Evolutionary conservation across 2,888 invertebrate genomes (phyloP).

Genomic region (Andrena hattorfiana): DNA sequence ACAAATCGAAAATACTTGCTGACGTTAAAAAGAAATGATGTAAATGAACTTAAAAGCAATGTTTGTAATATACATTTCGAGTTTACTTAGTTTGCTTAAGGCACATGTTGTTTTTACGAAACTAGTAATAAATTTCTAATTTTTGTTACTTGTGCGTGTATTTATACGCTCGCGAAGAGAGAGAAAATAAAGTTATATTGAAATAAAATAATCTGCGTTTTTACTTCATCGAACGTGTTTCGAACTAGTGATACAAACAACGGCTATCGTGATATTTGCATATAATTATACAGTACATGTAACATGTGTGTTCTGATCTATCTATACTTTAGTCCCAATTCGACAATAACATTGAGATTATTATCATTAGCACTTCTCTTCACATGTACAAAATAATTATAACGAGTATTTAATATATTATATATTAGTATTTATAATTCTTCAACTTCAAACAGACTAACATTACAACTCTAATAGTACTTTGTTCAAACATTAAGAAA

Average conservation of each 20-base stretch:
- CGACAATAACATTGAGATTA: constrained; percentile 4
- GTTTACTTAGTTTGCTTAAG: constrained; percentile 52
- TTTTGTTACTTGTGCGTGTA: constrained; percentile 64
- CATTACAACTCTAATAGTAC: constrained; percentile 22
- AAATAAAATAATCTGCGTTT: constrained; percentile 23
- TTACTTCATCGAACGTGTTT: background rate
- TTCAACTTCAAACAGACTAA: constrained; percentile 3
- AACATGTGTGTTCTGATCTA: constrained; percentile 23
- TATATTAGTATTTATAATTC: constrained; percentile 31
- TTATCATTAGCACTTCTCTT: constrained; percentile 7
- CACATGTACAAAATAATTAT: constrained; percentile 26
- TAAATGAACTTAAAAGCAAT: constrained; percentile 42
- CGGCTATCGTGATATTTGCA: constrained; percentile 25
- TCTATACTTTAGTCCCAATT: constrained; percentile 15
- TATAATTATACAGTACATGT: constrained; percentile 4
- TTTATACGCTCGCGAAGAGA: constrained; percentile 46
- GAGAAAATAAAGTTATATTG: constrained; percentile 22
- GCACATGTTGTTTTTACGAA: constrained; percentile 47
- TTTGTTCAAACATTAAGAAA: constrained; percentile 21
- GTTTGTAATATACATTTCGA: constrained; percentile 47
- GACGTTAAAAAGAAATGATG: constrained; percentile 23
- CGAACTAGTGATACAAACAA: constrained; percentile 1
- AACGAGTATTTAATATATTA: constrained; percentile 26
- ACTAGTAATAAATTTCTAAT: constrained; percentile 58
- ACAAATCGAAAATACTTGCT: constrained; percentile 45